phyloP scores from a whole-genome alignment of 1,140 invertebrate species.

The Nebria ingens region DNA sequence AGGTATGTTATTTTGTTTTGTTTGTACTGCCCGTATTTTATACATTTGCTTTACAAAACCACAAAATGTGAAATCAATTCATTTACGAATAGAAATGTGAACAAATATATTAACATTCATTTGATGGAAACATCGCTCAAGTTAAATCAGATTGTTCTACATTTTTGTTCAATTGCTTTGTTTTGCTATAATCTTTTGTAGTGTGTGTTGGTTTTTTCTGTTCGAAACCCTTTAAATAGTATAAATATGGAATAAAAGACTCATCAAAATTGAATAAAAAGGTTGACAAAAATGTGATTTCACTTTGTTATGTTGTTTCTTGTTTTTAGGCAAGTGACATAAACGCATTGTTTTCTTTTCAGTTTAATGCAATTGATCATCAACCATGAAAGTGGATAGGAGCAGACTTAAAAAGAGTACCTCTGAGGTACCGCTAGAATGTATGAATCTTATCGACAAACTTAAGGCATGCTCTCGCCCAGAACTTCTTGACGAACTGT shows the following conservation, averaged over 20 bases:
- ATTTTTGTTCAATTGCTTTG: too few relatives aligned
- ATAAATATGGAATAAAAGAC: background rate
- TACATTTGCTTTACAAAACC: too few relatives aligned
- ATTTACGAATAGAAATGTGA: too few relatives aligned
- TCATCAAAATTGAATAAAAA: too few relatives aligned
- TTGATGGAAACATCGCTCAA: too few relatives aligned
- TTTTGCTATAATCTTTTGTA: background rate
- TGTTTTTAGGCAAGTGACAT: background rate
- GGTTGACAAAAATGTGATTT: too few relatives aligned
- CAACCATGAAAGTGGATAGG: conserved; percentile 75
- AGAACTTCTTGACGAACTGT: conserved; percentile 62
- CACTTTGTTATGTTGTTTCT: background rate
- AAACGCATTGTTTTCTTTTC: background rate
- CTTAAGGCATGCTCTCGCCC: conserved; percentile 58
- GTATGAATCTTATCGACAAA: conserved; percentile 68
- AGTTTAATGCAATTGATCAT: background rate
- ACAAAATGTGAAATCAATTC: too few relatives aligned
- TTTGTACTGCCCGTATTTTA: too few relatives aligned
- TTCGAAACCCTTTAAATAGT: background rate
- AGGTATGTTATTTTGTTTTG: too few relatives aligned
- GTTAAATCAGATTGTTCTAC: too few relatives aligned
- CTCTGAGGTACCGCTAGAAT: conserved; percentile 80
- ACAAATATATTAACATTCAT: too few relatives aligned
- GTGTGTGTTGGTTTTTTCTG: background rate
- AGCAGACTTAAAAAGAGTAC: conserved; percentile 78